Evolutionary conservation across 2,113 vertebrate genomes (phyloP).

Genomic region (Pollimyrus isidori): DNA sequence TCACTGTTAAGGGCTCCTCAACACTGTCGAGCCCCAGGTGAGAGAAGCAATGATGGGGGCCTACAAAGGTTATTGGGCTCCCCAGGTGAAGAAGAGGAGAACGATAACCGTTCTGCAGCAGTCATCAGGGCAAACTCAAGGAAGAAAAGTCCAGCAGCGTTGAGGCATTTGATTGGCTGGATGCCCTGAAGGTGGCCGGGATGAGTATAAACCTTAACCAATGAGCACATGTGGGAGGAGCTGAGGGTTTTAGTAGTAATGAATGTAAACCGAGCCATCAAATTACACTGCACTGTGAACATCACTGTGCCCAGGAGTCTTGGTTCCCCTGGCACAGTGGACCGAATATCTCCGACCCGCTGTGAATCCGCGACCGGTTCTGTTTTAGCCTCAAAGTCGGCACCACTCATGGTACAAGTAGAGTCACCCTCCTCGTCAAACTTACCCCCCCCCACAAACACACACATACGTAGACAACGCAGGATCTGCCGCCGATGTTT

Average conservation of each 20-base stretch:
- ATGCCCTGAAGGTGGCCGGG: neutral
- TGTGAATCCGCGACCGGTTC: neutral
- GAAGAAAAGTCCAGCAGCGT: neutral
- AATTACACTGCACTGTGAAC: conserved; percentile 1
- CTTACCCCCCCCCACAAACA: neutral
- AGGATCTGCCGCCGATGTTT: neutral
- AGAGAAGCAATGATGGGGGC: neutral
- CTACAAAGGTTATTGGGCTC: neutral
- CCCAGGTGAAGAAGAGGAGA: neutral
- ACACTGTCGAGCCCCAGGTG: neutral
- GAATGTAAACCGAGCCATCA: neutral
- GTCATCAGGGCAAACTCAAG: neutral
- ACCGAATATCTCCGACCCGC: neutral
- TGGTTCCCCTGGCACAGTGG: neutral
- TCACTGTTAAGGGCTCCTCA: neutral
- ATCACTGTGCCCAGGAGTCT: neutral
- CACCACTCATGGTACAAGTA: neutral
- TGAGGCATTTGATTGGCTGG: neutral
- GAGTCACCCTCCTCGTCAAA: neutral
- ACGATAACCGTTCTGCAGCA: neutral
- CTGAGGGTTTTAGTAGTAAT: neutral
- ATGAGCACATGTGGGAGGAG: neutral
- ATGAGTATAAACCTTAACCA: neutral
- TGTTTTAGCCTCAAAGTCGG: neutral
- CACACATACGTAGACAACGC: neutral